A percentile compares a stretch with the other conserved stretches of the same genome.
Conservation (phyloP, 2,113 vertebrate species). For the Jacana jacana region DNA sequence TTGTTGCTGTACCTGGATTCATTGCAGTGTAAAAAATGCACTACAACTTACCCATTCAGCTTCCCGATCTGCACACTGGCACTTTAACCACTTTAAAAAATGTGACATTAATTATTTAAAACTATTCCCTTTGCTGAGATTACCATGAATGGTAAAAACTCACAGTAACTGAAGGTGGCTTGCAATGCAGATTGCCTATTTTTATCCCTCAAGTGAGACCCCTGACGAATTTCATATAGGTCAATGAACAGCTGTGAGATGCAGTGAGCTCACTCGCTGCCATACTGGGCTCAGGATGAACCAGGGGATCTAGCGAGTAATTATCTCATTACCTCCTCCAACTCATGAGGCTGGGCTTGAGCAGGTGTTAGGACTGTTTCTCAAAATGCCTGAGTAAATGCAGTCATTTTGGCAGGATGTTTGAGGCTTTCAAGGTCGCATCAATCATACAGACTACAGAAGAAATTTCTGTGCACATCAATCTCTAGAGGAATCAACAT, state of each 20-base stretch:
- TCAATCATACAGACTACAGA: background rate
- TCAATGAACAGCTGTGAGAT: slow-evolving; percentile 54
- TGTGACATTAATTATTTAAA: background rate
- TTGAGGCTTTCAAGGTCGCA: background rate
- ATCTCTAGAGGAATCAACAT: background rate
- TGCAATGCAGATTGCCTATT: slow-evolving; percentile 55
- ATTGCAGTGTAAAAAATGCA: background rate
- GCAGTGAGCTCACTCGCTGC: background rate
- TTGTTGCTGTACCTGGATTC: background rate
- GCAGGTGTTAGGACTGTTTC: slow-evolving; percentile 29
- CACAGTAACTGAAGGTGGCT: slow-evolving; percentile 31
- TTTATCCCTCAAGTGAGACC: slow-evolving; percentile 55
- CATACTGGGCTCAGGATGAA: background rate
- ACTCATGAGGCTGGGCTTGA: background rate
- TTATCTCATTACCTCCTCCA: slow-evolving; percentile 37
- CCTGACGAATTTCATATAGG: slow-evolving; percentile 53
- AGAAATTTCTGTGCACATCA: background rate
- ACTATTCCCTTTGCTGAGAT: slow-evolving; percentile 14
- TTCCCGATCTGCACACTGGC: background rate
- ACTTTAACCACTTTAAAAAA: background rate
- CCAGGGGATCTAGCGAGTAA: slow-evolving; percentile 23
- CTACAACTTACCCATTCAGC: background rate
- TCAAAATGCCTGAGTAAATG: slow-evolving; percentile 7
- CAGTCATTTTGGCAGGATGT: background rate
- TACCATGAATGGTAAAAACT: slow-evolving; percentile 55